Evolutionary conservation across 2,888 invertebrate species (phyloP).

Genomic region (Eupithecia dodoneata): DNA sequence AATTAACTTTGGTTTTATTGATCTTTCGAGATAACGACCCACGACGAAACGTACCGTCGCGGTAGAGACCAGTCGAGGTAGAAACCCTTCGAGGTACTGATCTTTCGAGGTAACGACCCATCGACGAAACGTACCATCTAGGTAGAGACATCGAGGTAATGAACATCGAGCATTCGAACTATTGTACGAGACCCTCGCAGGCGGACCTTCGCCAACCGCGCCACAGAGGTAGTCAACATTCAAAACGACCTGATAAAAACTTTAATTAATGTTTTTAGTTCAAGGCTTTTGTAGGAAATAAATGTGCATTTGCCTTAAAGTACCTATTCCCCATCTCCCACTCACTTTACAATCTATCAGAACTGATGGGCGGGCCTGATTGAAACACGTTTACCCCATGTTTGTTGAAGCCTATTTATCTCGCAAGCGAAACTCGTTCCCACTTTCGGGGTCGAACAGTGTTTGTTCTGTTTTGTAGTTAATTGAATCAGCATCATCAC

Average conservation of each 20-base stretch:
- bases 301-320: not conserved
- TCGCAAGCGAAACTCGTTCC: not conserved
- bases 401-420: not conserved
- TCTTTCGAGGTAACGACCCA: too few relatives aligned
- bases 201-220: too few relatives aligned
- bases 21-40: too few relatives aligned
- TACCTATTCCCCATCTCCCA: not conserved
- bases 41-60: too few relatives aligned
- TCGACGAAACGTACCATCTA: too few relatives aligned
- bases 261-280: not conserved
- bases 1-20: too few relatives aligned
- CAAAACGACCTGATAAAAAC: not conserved
- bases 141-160: too few relatives aligned
- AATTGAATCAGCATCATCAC: not conserved
- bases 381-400: not conserved
- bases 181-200: too few relatives aligned
- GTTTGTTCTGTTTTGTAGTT: not conserved
- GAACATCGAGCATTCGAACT: too few relatives aligned
- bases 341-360: not conserved
- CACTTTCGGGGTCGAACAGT: not conserved
- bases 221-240: not conserved
- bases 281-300: not conserved
- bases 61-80: too few relatives aligned
- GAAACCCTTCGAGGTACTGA: too few relatives aligned
- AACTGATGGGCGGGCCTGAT: slow-evolving; percentile 1